Conservation (phyloP, 1,140 invertebrate species). For the Mya arenaria region DNA sequence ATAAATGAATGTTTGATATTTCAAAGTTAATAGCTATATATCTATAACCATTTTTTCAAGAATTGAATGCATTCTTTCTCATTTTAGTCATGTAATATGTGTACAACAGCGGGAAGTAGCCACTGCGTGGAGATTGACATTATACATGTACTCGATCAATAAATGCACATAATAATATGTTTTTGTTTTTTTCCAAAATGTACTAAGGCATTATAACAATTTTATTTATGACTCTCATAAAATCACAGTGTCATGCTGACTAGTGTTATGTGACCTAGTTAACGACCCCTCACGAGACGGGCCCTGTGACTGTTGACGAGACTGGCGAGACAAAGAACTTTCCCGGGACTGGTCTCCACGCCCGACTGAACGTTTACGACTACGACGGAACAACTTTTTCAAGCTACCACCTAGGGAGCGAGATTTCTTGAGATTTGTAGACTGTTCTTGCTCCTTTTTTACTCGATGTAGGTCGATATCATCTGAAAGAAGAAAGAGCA, state of each 20-base stretch:
- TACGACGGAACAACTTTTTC: slow-evolving; percentile 71
- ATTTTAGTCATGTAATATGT: no score
- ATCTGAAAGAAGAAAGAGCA: slow-evolving; percentile 57
- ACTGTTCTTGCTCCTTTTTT: slow-evolving; percentile 47
- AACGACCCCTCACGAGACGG: slow-evolving; percentile 69
- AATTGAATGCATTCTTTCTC: no score
- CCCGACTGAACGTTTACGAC: slow-evolving; percentile 60
- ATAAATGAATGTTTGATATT: no score
- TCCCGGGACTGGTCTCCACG: slow-evolving; percentile 68
- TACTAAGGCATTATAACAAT: no score
- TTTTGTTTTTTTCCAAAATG: no score
- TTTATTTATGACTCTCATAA: slow-evolving; percentile 31
- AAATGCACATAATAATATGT: no score
- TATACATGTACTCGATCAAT: no score
- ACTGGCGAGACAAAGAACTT: slow-evolving; percentile 69
- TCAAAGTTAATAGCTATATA: no score
- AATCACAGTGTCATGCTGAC: slow-evolving; percentile 50
- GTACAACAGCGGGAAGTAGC: no score
- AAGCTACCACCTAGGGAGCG: slow-evolving; percentile 72
- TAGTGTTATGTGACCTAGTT: slow-evolving; percentile 14
- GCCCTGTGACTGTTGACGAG: slow-evolving; percentile 59
- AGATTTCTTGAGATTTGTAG: slow-evolving; percentile 72
- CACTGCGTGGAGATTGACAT: no score
- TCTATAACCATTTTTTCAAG: no score
- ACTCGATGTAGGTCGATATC: slow-evolving; percentile 67